phyloP scores from a whole-genome alignment of 1,140 invertebrate species.

The Dinothrombium tinctorium region DNA sequence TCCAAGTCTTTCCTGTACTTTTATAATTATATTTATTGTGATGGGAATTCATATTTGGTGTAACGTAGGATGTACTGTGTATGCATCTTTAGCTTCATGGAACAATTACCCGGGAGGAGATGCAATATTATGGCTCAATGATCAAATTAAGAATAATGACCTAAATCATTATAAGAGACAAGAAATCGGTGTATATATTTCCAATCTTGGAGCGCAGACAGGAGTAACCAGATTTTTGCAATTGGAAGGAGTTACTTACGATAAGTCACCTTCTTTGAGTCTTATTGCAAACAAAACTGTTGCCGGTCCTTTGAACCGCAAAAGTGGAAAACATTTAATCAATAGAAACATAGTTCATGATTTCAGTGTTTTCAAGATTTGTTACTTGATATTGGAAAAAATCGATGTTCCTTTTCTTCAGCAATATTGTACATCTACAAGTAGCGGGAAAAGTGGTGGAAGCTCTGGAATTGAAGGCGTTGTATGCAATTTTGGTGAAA shows the following conservation, averaged over 20 bases:
- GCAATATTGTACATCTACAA: neutral
- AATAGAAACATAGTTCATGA: neutral
- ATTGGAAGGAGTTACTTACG: slow-evolving; percentile 7
- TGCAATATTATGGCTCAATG: slow-evolving; percentile 2
- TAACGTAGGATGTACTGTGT: slow-evolving; percentile 3
- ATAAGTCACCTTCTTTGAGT: slow-evolving; percentile 6
- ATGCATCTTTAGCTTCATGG: slow-evolving; percentile 1
- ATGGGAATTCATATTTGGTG: slow-evolving; percentile 5
- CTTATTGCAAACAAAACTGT: neutral
- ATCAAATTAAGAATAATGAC: neutral
- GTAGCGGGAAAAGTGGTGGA: neutral
- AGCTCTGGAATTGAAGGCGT: neutral
- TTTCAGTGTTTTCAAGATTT: neutral
- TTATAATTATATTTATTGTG: neutral
- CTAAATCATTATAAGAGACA: neutral
- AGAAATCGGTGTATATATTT: slow-evolving; percentile 8
- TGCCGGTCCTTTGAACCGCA: neutral
- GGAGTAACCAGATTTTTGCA: slow-evolving; percentile 12
- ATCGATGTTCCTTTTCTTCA: neutral
- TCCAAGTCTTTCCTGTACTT: neutral
- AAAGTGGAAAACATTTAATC: neutral
- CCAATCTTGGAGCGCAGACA: slow-evolving; percentile 12
- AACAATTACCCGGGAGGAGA: slow-evolving; percentile 13
- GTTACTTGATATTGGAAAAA: slow-evolving; percentile 1
- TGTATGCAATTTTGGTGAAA: neutral